Evolutionary conservation across 2,888 invertebrate species (phyloP).

Genomic region (Drosophila conformis): DNA sequence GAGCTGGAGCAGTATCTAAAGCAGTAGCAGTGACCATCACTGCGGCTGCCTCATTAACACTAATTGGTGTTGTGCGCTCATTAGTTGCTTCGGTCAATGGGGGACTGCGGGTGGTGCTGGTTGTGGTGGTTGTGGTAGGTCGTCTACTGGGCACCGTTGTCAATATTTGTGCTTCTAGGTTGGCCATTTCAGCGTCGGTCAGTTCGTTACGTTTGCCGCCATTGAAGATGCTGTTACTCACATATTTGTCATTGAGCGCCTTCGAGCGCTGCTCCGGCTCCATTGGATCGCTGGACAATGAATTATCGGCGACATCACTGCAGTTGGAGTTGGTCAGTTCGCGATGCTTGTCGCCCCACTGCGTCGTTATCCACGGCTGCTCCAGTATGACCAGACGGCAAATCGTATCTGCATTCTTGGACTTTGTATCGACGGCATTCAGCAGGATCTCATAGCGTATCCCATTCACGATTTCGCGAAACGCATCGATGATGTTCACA

Average conservation of each 20-base stretch:
- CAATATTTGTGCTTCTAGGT: constrained; percentile 82
- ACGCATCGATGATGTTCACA: constrained; percentile 83
- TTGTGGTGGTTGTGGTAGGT: constrained; percentile 14
- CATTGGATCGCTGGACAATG: constrained; percentile 35
- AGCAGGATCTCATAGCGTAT: constrained; percentile 83
- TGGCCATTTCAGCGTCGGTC: constrained; percentile 79
- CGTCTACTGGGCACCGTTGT: constrained; percentile 31
- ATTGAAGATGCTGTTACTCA: constrained; percentile 82
- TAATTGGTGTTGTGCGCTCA: constrained; percentile 67
- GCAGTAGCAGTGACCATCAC: constrained; percentile 20
- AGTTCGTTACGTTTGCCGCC: constrained; percentile 82
- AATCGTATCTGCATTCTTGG: constrained; percentile 79
- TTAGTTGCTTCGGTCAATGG: constrained; percentile 49
- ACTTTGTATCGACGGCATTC: constrained; percentile 80
- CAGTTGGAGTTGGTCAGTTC: constrained; percentile 89
- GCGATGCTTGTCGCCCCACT: constrained; percentile 87
- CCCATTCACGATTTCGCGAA: constrained; percentile 83
- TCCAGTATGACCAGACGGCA: constrained; percentile 88
- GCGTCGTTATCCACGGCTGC: constrained; percentile 88
- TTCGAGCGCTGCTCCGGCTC: constrained; percentile 53
- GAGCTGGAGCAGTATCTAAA: background rate
- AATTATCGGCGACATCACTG: constrained; percentile 85
- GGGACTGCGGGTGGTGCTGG: constrained; percentile 22
- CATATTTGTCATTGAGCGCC: constrained; percentile 80
- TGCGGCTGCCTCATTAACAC: constrained; percentile 59